Evolutionary conservation across 2,888 invertebrate species (phyloP), one percentile per base, ranked within the genome.

Genomic region (Rhingia campestris): DNA sequence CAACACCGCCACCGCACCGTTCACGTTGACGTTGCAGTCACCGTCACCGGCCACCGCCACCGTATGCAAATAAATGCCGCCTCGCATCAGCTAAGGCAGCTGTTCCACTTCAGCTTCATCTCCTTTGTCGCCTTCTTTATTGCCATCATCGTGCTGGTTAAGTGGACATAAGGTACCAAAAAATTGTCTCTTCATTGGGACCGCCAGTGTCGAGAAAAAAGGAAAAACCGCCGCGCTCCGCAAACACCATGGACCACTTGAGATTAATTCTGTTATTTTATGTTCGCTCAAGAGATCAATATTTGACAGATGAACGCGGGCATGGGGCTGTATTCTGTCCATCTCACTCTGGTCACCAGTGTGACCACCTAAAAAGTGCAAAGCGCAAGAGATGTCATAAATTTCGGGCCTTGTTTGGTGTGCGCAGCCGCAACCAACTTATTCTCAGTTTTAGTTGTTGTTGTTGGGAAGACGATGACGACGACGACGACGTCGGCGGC

Each of bases 241-340:
- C 75, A 84, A 84, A 84, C 74, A 84, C 59, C 61, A 75, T 85
- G 81, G 76, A 67, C 81, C 85, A 81, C 85, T 85, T 85, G 85
- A 85, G 81, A 81, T 85, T 85, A 85, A 85, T 85, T 85, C 76
- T 85, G 85, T 80, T 85, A 85, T 85, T 85, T 85, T 85, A 81
- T 85, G 85, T 85, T 85, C 64, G 54, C 67, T 76, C 75, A 70
- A 81, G 81, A 76, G 81, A 85, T 81, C 85, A 85, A 85, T 85
- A 85, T 85, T 85, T 80, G 84, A 80, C 84, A 75, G 74, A 75
- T 84, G 79, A 70, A 66, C 74, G 49, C 43, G 37, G 84, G 59
- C 51, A 63, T 12, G 7, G 43, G 41, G 66, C 9, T 37, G 53
- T 39, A 61, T 56, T 22, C 61, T 39, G 14, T 39, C 64, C 47